Evolutionary conservation across 2,888 invertebrate genomes (phyloP).

Genomic region (Spodoptera littoralis): DNA sequence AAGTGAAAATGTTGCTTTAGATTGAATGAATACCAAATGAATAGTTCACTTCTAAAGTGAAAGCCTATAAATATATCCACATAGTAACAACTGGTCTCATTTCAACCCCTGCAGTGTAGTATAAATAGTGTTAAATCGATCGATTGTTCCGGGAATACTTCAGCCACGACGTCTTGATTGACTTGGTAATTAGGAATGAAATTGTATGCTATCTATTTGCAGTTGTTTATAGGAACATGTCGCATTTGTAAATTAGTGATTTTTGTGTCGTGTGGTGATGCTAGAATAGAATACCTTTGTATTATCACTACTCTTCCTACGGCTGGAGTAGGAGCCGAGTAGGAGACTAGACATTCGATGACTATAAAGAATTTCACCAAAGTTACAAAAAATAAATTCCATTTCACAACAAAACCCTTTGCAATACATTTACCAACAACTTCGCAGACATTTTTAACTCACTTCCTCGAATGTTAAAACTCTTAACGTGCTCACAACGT

Average conservation of each 20-base stretch:
- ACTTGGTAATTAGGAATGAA: conserved; percentile 26
- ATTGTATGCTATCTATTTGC: conserved; percentile 13
- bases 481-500: conserved; percentile 47
- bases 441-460: conserved; percentile 41
- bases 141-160: conserved; percentile 23
- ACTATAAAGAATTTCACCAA: too few relatives aligned
- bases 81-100: conserved; percentile 3
- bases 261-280: not conserved
- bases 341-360: too few relatives aligned
- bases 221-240: conserved; percentile 1
- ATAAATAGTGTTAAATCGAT: conserved; percentile 37
- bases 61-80: too few relatives aligned
- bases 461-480: conserved; percentile 43
- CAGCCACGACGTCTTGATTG: conserved; percentile 27
- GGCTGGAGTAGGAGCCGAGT: too few relatives aligned
- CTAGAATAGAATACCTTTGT: too few relatives aligned
- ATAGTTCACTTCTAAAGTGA: too few relatives aligned
- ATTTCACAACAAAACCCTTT: conserved; percentile 17
- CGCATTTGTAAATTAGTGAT: not conserved
- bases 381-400: not conserved
- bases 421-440: conserved; percentile 20
- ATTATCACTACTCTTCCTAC: too few relatives aligned
- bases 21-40: too few relatives aligned
- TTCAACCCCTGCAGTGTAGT: conserved; percentile 1
- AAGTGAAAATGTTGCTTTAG: too few relatives aligned